These are phyloP conservation scores for Dysmachus trigonus DNA, from an alignment of 2,888 invertebrate species.

Conservation along the genomic window DNA sequence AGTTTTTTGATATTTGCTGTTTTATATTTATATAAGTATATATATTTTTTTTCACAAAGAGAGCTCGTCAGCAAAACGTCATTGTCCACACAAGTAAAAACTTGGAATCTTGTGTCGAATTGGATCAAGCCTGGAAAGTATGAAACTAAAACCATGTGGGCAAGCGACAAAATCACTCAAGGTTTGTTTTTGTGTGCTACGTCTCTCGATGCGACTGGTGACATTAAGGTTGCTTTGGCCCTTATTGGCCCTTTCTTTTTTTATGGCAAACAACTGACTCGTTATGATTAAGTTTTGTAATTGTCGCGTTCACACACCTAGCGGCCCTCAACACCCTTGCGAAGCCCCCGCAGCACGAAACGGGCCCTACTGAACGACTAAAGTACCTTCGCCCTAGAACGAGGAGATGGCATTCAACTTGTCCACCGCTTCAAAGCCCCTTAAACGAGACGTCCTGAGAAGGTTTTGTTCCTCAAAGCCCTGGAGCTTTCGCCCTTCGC, in stretches of 20 bases:
- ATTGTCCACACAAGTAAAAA: constrained; percentile 11
- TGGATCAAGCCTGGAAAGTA: background rate
- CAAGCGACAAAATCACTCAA: background rate
- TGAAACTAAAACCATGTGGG: constrained; percentile 10
- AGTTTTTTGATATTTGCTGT: background rate
- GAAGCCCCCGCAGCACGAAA: background rate
- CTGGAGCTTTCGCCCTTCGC: constrained; percentile 1
- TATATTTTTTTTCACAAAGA: background rate
- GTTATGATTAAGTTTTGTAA: constrained; percentile 20
- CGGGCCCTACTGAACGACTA: background rate
- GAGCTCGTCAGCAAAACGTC: constrained; percentile 3
- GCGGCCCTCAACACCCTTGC: background rate
- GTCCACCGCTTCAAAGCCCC: background rate
- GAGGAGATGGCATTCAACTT: constrained; percentile 17
- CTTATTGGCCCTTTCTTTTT: constrained; percentile 2
- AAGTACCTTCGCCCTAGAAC: background rate
- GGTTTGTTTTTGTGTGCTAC: constrained; percentile 3
- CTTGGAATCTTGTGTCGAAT: background rate
- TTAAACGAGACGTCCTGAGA: background rate
- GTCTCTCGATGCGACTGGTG: background rate
- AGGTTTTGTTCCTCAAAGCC: background rate
- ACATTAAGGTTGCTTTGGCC: constrained; percentile 10
- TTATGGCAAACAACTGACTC: background rate
- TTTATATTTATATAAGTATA: background rate
- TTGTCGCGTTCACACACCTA: background rate